Base-by-base conservation (phyloP, 2,888 invertebrate genomes). In the Ptychoptera albimana region DNA sequence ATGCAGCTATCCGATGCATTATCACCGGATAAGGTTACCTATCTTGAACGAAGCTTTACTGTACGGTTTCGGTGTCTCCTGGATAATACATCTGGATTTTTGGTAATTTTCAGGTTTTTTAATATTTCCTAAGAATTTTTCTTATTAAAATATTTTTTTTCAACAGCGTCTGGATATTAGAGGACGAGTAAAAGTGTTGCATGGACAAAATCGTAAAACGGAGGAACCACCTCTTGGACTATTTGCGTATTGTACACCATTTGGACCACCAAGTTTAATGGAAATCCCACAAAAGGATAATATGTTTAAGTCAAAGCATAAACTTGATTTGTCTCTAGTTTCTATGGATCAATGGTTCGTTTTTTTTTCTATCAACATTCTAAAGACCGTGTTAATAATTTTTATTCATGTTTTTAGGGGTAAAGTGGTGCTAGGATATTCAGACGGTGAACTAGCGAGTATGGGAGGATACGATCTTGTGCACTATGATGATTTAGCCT, bases 261-360 rank as follows among this genome's bases (percentile, higher is more conserved):
- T 98, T 59, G 98, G 98, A 0, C 98, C 98, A 11, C 93, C 98
- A 16, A 93, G 94, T 46, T 70, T 96, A 43, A 73, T 96, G 46
- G 98, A 99, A 66, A 87, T 94, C 52, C 94, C 96, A 5, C 92
- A 96, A 60, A 93, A 97, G 63, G 98, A 98, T 69, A 88, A 96
- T 55, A 96, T 98, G 84, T 94, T 98, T 72, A 98, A 98, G 69
- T 94, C 93, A 64, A 98, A 98, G 70, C 98, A 98, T 72, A 94
- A 96, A 63, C 75, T 99, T 56, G 97, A 98, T 68, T 77, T 98
- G 46, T 83, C 89, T 49, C 76, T 96, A 52, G 87, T 96, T 53
- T 94, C 93, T 37, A 94, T 97, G 91, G 97, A 97, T 70, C 91
- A 89, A 71, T 78, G 88, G 82, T 86, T 59, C 59, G 39, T 48